phyloP scores from a whole-genome alignment of 1,140 invertebrate genomes.

The Penaeus chinensis region DNA sequence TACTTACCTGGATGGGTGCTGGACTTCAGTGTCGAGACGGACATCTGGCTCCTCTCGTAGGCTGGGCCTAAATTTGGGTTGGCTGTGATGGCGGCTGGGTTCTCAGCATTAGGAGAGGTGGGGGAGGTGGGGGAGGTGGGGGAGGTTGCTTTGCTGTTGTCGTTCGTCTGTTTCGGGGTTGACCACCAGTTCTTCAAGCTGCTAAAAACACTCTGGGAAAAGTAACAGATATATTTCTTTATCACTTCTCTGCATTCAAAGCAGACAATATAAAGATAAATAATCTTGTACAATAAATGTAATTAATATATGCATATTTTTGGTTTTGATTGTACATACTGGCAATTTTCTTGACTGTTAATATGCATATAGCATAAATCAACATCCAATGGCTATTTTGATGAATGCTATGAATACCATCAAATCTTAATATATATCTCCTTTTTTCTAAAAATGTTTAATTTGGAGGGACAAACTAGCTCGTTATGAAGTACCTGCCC shows the following conservation, averaged over 20 bases:
- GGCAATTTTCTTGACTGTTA: no score
- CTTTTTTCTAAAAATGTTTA: no score
- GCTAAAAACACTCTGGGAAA: slow-evolving; percentile 51
- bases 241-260: not conserved
- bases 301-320: no score
- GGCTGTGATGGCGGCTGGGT: not conserved
- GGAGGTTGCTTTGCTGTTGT: not conserved
- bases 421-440: no score
- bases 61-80: slow-evolving; percentile 32
- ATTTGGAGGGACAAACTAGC: no score
- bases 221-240: not conserved
- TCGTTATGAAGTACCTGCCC: not conserved
- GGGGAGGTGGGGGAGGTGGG: not conserved
- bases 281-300: not conserved
- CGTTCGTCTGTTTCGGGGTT: slow-evolving; percentile 32
- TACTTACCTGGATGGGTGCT: slow-evolving; percentile 28
- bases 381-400: no score
- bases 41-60: slow-evolving; percentile 39
- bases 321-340: no score
- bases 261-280: not conserved
- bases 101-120: not conserved
- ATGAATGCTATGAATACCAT: no score
- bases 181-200: slow-evolving; percentile 56
- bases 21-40: not conserved
- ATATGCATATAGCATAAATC: no score